Evolutionary conservation across 2,888 invertebrate genomes (phyloP).

Genomic region (Hirudinaria manillensis): DNA sequence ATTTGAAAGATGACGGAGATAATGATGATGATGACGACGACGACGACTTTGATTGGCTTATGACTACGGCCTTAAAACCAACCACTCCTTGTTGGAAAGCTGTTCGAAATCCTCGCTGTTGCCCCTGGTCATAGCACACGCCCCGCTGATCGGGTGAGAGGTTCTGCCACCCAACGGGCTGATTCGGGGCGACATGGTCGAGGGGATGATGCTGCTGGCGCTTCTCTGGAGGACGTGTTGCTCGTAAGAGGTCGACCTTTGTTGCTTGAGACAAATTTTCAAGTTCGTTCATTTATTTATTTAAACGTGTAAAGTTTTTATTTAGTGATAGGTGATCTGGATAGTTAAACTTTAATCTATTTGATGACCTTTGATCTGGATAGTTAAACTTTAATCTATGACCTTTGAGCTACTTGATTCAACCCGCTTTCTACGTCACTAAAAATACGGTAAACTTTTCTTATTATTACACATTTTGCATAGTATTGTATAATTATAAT

Average conservation of each 20-base stretch:
- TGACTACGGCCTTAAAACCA: background rate
- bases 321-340: too few species aligned
- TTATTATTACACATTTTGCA: too few species aligned
- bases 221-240: background rate
- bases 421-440: too few species aligned
- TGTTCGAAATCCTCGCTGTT: background rate
- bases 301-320: too few species aligned
- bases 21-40: background rate
- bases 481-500: too few species aligned
- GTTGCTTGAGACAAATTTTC: background rate
- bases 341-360: too few species aligned
- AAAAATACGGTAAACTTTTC: too few species aligned
- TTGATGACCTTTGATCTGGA: too few species aligned
- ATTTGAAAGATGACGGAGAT: slow-evolving; percentile 10
- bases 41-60: background rate
- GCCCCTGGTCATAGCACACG: background rate
- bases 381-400: too few species aligned
- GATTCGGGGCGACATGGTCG: background rate
- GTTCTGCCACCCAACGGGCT: background rate
- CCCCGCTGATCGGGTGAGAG: background rate
- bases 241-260: background rate
- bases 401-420: too few species aligned
- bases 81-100: background rate
- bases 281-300: too few species aligned
- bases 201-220: background rate